Evolutionary conservation across 2,797 vertebrate genomes (phyloP), one percentile per base, ranked within the genome.

Genomic region (Triplophysa yarkandensis): DNA sequence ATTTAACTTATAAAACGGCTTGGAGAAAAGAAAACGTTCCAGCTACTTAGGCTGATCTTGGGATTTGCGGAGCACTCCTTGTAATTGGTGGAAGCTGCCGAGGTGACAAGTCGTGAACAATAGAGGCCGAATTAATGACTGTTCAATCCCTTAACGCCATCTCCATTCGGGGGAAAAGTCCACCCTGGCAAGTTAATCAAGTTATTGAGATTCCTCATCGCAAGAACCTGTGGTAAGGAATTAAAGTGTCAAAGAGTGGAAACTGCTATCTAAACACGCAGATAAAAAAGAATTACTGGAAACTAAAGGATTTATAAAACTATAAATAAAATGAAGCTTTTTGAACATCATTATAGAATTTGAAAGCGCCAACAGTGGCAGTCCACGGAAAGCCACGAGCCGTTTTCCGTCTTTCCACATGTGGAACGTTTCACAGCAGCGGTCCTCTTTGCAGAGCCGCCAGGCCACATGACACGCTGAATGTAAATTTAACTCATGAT

Each of bases 381-480:
- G 71, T 75, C 57, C 50, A 74, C 67, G 77, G 71, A 88, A 93
- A 92, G 89, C 89, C 90, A 81, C 87, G 87, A 89, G 87, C 87
- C 83, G 83, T 91, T 91, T 90, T 92, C 89, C 89, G 89, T 79
- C 85, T 90, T 86, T 90, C 89, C 86, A 88, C 81, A 84, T 89
- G 91, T 90, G 89, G 91, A 93, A 90, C 90, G 81, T 90, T 89
- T 88, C 85, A 88, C 86, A 85, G 87, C 87, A 87, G 85, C 74
- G 79, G 83, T 78, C 80, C 78, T 83, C 83, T 89, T 88, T 83
- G 84, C 82, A 88, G 85, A 76, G 73, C 78, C 79, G 83, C 77
- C 82, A 83, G 82, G 82, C 60, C 84, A 79, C 82, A 88, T 87
- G 88, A 89, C 77, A 73, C 75, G 78, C 69, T 23, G 68, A 63